phyloP scores from a whole-genome alignment of 2,113 vertebrate genomes.

The human region DNA sequence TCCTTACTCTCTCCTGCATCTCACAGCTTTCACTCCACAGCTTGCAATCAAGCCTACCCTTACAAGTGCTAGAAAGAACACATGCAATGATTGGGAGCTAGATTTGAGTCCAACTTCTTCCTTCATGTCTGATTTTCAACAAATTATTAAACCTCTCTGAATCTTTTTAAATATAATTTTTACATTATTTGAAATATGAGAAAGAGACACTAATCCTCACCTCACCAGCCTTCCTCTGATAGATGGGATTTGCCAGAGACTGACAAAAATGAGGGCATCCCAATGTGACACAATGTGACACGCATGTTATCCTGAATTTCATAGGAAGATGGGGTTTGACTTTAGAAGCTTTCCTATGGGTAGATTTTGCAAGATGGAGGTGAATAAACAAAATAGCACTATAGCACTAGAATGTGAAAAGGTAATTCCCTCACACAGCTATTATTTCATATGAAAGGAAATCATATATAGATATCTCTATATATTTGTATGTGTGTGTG shows the following conservation, averaged over 20 bases:
- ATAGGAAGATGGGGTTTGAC: neutral
- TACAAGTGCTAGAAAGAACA: neutral
- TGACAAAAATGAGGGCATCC: neutral
- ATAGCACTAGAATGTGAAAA: neutral
- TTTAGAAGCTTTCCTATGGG: neutral
- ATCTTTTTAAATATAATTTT: neutral
- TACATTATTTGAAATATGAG: neutral
- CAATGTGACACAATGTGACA: too few relatives aligned
- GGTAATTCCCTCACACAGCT: neutral
- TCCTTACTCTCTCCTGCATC: neutral
- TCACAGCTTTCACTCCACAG: neutral
- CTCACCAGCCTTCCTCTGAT: neutral
- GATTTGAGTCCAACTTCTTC: neutral
- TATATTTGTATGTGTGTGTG: neutral
- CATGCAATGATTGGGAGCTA: too few relatives aligned
- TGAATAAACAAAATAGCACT: neutral
- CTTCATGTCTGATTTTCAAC: neutral
- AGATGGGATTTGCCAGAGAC: neutral
- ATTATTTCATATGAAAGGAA: constrained; percentile 44
- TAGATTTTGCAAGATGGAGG: neutral
- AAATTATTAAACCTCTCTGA: neutral
- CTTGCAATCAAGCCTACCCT: neutral
- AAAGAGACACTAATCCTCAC: neutral
- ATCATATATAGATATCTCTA: neutral
- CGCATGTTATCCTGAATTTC: neutral